Conservation (phyloP, 1,140 invertebrate genomes). For the Panagrolaimus sp. region DNA sequence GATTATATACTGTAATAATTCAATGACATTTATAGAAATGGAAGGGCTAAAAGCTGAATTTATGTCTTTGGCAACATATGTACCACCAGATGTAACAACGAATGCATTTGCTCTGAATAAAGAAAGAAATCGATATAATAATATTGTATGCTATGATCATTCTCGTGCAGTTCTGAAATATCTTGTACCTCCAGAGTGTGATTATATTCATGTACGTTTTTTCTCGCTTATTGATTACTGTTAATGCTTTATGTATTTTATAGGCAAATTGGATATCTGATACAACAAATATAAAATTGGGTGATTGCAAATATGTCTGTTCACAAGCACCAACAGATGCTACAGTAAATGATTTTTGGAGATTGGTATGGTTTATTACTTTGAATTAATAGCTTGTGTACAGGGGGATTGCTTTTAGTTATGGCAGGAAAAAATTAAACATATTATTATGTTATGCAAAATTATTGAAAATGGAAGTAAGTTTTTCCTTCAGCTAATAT, state of each 20-base stretch:
- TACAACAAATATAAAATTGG: conserved; percentile 8
- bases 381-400: too few species aligned
- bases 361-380: neutral
- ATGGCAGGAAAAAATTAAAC: conserved; percentile 13
- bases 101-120: conserved; percentile 19
- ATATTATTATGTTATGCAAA: conserved; percentile 24
- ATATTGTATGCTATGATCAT: conserved; percentile 26
- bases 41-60: conserved; percentile 20
- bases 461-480: conserved; percentile 10
- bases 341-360: neutral
- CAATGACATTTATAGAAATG: neutral
- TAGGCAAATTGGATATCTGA: conserved; percentile 26
- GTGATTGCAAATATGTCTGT: neutral
- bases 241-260: neutral
- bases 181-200: conserved; percentile 30
- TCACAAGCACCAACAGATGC: neutral
- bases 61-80: conserved; percentile 7
- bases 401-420: too few species aligned
- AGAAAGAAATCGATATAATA: conserved; percentile 27
- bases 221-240: neutral
- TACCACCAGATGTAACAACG: conserved; percentile 10
- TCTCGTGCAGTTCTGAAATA: conserved; percentile 33
- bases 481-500: too few species aligned
- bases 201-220: conserved; percentile 27
- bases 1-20: too few species aligned